Evolutionary conservation across 2,888 invertebrate species (phyloP).

Genomic region (Eupithecia pulchellata): DNA sequence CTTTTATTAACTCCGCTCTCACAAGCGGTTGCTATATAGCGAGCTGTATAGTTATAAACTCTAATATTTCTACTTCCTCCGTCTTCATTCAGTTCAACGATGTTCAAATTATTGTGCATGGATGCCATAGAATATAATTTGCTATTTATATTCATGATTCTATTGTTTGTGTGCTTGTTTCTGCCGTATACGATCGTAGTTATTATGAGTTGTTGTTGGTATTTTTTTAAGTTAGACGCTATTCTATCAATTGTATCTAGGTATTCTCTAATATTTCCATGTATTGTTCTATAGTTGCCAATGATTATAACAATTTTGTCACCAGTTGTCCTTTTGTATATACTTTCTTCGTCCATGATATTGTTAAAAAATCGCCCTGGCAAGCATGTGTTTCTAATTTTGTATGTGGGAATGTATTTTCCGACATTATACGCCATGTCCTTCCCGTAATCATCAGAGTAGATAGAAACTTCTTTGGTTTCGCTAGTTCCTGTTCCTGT

Average conservation of each 20-base stretch:
- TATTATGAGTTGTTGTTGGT: background rate
- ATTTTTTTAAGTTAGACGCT: background rate
- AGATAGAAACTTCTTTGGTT: background rate
- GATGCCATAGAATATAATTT: background rate
- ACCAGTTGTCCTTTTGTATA: background rate
- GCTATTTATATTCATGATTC: background rate
- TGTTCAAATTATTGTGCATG: background rate
- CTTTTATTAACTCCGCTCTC: background rate
- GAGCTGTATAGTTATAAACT: background rate
- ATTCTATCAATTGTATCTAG: background rate
- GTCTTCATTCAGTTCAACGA: background rate
- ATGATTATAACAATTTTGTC: background rate
- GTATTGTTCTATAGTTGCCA: background rate
- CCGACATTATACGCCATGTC: background rate
- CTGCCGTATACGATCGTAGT: background rate
- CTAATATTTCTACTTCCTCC: background rate
- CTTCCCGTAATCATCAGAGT: background rate
- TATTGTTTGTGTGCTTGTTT: background rate
- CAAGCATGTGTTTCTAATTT: background rate
- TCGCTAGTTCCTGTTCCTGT: background rate
- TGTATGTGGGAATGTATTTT: background rate
- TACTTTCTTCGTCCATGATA: background rate
- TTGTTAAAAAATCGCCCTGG: background rate
- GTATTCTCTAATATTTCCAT: background rate
- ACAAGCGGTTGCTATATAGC: background rate